Evolutionary conservation across 2,113 vertebrate species (phyloP), one percentile per base, ranked within the genome.

Genomic region (Ranitomeya imitator): DNA sequence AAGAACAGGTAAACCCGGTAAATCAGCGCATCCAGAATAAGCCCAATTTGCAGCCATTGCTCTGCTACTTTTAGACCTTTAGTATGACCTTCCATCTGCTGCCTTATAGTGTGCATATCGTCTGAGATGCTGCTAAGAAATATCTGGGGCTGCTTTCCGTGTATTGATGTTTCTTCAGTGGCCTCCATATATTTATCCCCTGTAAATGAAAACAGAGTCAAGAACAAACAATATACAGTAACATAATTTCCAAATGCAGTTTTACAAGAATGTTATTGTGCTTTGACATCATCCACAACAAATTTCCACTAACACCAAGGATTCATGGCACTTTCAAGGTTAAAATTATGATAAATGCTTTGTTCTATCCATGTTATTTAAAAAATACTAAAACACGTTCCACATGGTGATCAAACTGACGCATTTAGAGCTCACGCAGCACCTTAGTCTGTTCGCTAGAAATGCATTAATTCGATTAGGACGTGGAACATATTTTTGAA

Each of bases 1-100:
- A 86, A 86, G 59, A 79, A 21, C 12, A 86, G 59, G 57, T 86
- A 78, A 21, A 86, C 26, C 6, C 73, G 59, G 45, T 86, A 86
- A 63, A 86, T 45, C 37, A 86, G 59, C 3, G 85, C 21, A 79
- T 79, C 85, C 18, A 86, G 31, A 61, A 86, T 86, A 19, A 79
- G 73, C 19, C 85, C 85, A 52, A 86, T 54, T n/a, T 60, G 85
- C 59, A 86, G 60, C 85, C 85, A 86, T 16, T 86, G 57, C 55
- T 86, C 85, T 65, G 74, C 74, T 16, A 67, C 16, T 51, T 79
- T 61, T n/a, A 67, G 73, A 23, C 19, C 45, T 67, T 79, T 60
- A 54, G 26, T 51, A 16, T 67, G 18, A 54, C 59, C 3, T 57
- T 79, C 85, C 85, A 86, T 86, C 21, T 79, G 15, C 59, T 77